These are phyloP conservation scores for Chalcis sispes DNA, from an alignment of 2,888 invertebrate genomes.

Conservation along the genomic window DNA sequence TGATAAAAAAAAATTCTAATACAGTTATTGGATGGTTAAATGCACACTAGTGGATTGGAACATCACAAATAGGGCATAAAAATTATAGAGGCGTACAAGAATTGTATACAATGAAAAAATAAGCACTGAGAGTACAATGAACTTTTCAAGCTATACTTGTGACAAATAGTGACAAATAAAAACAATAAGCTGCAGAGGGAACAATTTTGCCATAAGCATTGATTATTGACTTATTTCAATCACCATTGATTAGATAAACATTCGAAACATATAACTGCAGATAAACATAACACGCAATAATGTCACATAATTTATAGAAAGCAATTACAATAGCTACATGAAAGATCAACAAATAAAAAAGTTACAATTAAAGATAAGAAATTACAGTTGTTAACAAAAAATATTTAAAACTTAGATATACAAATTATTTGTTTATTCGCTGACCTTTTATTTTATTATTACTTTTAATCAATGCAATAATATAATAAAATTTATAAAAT, in stretches of 20 bases:
- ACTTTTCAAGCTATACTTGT: slow-evolving; percentile 26
- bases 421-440: too few species aligned
- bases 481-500: too few species aligned
- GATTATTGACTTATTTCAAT: slow-evolving; percentile 10
- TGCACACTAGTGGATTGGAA: slow-evolving; percentile 35
- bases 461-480: too few species aligned
- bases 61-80: slow-evolving; percentile 51
- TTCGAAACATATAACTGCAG: slow-evolving; percentile 5
- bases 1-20: slow-evolving; percentile 23
- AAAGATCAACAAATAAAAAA: not conserved
- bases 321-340: too few species aligned
- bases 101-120: slow-evolving; percentile 30
- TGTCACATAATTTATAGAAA: too few species aligned
- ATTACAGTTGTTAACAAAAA: not conserved
- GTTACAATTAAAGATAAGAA: not conserved
- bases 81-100: slow-evolving; percentile 37
- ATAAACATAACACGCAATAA: too few species aligned
- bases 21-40: slow-evolving; percentile 41
- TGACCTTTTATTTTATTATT: too few species aligned
- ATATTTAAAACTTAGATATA: too few species aligned
- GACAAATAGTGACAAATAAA: slow-evolving; percentile 1
- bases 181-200: not conserved
- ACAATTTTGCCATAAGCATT: not conserved
- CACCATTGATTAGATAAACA: not conserved
- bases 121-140: slow-evolving; percentile 47